Evolutionary conservation across 1,140 invertebrate genomes (phyloP).

Genomic region (Dolichoris vasculosae): DNA sequence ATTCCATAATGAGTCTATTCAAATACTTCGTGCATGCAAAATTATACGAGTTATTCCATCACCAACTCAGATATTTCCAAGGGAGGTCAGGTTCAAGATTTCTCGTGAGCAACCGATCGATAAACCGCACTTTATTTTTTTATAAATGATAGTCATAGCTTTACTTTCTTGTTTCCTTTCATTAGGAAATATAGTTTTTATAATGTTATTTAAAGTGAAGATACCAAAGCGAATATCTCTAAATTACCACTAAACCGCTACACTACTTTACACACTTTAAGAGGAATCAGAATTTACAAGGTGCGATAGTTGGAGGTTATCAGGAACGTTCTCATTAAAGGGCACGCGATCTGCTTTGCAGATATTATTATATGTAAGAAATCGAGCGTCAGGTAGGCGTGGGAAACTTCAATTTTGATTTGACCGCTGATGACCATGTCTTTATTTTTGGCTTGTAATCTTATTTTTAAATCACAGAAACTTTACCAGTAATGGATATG

Average conservation of each 20-base stretch:
- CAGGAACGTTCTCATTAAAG: slow-evolving; percentile 11
- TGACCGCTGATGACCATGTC: not conserved
- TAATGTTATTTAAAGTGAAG: slow-evolving; percentile 39
- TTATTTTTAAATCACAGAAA: too few species aligned
- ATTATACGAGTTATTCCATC: not conserved
- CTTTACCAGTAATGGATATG: too few species aligned
- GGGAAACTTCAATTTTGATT: slow-evolving; percentile 5
- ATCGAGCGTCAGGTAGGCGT: not conserved
- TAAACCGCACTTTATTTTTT: slow-evolving; percentile 29
- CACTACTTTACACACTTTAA: not conserved
- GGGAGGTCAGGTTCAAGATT: slow-evolving; percentile 53
- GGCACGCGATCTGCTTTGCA: slow-evolving; percentile 14
- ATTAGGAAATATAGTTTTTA: not conserved
- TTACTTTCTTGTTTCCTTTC: not conserved
- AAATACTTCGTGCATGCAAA: slow-evolving; percentile 22
- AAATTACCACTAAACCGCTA: too few species aligned
- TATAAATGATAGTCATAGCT: too few species aligned
- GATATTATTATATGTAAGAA: not conserved
- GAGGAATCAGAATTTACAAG: not conserved
- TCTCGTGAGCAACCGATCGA: slow-evolving; percentile 27
- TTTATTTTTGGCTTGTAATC: not conserved
- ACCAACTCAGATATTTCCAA: not conserved
- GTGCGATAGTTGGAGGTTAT: not conserved
- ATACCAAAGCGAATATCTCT: too few species aligned
- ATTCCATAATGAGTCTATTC: not conserved